A percentile compares a stretch with the other conserved stretches of the same genome.
phyloP scores from a whole-genome alignment of 64 coral and sea anemone species.

The Montipora sp. region DNA sequence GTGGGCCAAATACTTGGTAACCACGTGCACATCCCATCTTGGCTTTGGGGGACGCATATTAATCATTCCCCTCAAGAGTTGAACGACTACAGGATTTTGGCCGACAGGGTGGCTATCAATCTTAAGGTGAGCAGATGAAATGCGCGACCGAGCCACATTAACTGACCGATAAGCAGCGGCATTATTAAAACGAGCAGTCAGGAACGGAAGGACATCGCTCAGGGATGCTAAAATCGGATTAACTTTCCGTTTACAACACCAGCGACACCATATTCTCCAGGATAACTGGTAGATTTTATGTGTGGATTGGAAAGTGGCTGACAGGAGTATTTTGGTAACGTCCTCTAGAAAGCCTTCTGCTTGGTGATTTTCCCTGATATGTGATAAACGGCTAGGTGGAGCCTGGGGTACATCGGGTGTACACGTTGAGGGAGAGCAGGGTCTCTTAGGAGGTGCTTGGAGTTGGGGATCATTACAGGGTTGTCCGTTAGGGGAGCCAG shows the following conservation, averaged over 20 bases:
- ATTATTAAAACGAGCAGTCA: not conserved
- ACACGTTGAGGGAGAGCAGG: not conserved
- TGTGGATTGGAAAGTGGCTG: conserved; percentile 37
- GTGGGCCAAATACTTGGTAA: not conserved
- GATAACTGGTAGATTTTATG: conserved; percentile 44
- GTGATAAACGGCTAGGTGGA: conserved; percentile 36
- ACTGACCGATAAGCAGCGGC: conserved; percentile 13
- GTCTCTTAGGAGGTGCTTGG: conserved; percentile 13
- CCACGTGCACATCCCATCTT: conserved; percentile 26
- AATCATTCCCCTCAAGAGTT: conserved; percentile 38
- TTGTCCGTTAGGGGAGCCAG: not conserved
- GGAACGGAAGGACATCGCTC: conserved; percentile 4
- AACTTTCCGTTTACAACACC: conserved; percentile 43
- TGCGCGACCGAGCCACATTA: not conserved
- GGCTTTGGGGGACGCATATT: conserved; percentile 28
- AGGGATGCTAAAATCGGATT: conserved; percentile 36
- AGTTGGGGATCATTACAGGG: not conserved
- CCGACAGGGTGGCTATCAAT: conserved; percentile 33
- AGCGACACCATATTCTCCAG: conserved; percentile 42
- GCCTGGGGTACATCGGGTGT: conserved; percentile 42
- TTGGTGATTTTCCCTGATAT: conserved; percentile 52
- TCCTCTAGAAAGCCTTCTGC: conserved; percentile 44
- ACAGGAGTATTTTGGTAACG: conserved; percentile 24
- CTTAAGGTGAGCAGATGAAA: conserved; percentile 20
- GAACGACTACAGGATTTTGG: conserved; percentile 47